A percentile compares a stretch with the other conserved stretches of the same genome.
phyloP scores from a whole-genome alignment of 2,113 vertebrate species.

The Garra rufa region DNA sequence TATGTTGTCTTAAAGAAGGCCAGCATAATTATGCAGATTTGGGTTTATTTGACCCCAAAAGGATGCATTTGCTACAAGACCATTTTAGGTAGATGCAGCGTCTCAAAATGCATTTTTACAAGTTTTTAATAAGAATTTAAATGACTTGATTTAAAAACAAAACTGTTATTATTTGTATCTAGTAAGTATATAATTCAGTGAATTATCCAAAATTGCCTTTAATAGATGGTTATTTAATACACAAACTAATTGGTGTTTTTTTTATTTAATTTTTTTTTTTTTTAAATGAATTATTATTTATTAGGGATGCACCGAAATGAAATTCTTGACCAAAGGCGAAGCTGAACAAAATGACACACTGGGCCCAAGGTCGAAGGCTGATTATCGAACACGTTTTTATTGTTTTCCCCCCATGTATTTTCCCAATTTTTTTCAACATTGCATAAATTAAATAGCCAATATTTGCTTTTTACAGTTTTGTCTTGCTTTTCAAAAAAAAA shows the following conservation, averaged over 20 bases:
- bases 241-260: not conserved
- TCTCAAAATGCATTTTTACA: not conserved
- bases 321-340: too few relatives aligned
- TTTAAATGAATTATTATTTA: too few relatives aligned
- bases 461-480: too few relatives aligned
- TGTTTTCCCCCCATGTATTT: too few relatives aligned
- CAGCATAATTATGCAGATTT: not conserved
- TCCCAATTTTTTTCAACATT: too few relatives aligned
- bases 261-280: too few relatives aligned
- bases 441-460: too few relatives aligned
- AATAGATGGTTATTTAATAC: not conserved
- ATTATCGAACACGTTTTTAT: too few relatives aligned
- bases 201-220: not conserved
- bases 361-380: too few relatives aligned
- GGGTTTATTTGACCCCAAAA: not conserved
- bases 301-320: too few relatives aligned
- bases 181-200: not conserved
- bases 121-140: not conserved
- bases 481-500: too few relatives aligned
- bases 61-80: not conserved
- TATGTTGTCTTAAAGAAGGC: not conserved
- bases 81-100: not conserved
- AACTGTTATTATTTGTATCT: not conserved
- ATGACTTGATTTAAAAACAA: not conserved
- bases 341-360: too few relatives aligned